Conservation (phyloP, 2,888 invertebrate genomes). For the Cantharis rustica region DNA sequence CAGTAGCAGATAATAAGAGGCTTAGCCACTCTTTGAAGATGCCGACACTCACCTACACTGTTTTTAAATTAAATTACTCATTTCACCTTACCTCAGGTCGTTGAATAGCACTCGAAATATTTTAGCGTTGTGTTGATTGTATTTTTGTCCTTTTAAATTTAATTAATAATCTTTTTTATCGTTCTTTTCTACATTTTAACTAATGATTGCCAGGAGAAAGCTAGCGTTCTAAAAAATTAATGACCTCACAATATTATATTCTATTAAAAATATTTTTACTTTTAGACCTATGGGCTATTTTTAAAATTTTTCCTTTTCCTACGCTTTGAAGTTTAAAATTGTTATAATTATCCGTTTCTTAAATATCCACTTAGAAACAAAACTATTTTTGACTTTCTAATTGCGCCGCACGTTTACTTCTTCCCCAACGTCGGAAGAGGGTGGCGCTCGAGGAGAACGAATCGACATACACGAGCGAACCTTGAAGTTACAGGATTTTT, state of each 20-base stretch:
- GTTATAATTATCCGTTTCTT: not conserved
- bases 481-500: not conserved
- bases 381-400: not conserved
- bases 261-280: not conserved
- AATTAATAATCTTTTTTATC: not conserved
- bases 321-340: not conserved
- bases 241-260: not conserved
- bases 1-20: conserved; percentile 57
- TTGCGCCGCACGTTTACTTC: not conserved
- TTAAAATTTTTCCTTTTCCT: not conserved
- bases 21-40: conserved; percentile 52
- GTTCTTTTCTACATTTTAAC: not conserved
- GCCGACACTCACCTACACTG: conserved; percentile 54
- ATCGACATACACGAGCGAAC: not conserved
- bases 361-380: not conserved
- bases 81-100: conserved; percentile 47
- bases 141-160: conserved; percentile 1
- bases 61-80: conserved; percentile 55
- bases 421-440: not conserved
- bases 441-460: not conserved
- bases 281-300: not conserved
- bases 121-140: not conserved
- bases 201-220: not conserved
- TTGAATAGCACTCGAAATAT: conserved; percentile 25
- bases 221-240: not conserved